Percentiles rank a stretch among this genome's conserved stretches.
phyloP scores from a whole-genome alignment of 2,797 vertebrate genomes.

The Vireo griseus region DNA sequence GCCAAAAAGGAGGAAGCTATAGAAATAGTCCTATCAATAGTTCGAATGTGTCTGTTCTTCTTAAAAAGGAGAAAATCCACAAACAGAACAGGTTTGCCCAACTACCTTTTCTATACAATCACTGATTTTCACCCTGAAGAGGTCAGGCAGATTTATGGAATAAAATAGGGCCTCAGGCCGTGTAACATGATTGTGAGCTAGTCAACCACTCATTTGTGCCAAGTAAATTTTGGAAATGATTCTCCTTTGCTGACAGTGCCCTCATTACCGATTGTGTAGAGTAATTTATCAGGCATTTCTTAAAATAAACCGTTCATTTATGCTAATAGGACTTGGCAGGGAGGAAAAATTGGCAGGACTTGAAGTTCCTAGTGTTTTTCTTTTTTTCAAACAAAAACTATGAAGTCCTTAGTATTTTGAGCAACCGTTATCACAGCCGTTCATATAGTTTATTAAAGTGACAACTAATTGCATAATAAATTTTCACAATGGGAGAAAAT shows the following conservation, averaged over 20 bases:
- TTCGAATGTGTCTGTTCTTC: neutral
- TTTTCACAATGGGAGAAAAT: conserved; percentile 69
- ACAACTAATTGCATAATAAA: conserved; percentile 67
- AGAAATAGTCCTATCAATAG: neutral
- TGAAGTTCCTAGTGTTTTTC: conserved; percentile 76
- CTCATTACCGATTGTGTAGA: conserved; percentile 85
- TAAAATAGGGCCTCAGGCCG: conserved; percentile 41
- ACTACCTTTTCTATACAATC: neutral
- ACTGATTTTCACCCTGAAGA: neutral
- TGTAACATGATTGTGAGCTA: conserved; percentile 69
- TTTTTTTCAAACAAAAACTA: conserved; percentile 72
- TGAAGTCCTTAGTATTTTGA: conserved; percentile 71
- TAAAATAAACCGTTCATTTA: conserved; percentile 87
- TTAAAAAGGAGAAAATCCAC: neutral
- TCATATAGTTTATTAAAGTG: conserved; percentile 66
- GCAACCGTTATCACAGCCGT: conserved; percentile 57
- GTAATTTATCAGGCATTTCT: conserved; percentile 86
- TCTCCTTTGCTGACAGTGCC: conserved; percentile 81
- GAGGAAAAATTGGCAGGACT: conserved; percentile 81
- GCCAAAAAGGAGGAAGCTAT: neutral
- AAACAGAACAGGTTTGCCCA: neutral
- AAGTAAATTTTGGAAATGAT: conserved; percentile 80
- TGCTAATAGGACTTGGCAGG: conserved; percentile 84
- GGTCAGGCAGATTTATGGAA: conserved; percentile 66
- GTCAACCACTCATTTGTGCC: conserved; percentile 70